A percentile compares a stretch with the other conserved stretches of the same genome.
phyloP scores from a whole-genome alignment of 2,888 invertebrate genomes.

The Drosophila niveifrons region DNA sequence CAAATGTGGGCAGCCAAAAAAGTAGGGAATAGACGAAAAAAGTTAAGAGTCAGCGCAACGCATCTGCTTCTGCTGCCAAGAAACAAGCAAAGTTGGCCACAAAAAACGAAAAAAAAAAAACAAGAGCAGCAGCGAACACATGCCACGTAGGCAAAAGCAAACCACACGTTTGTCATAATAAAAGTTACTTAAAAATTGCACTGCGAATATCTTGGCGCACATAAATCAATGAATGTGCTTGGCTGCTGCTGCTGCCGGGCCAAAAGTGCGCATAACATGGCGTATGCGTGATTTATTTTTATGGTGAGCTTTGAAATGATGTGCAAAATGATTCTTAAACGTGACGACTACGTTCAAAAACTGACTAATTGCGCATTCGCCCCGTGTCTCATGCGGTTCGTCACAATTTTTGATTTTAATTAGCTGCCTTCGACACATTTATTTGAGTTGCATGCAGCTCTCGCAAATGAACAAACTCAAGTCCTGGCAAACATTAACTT shows the following conservation, averaged over 20 bases:
- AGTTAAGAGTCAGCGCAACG: constrained; percentile 13
- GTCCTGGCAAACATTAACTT: constrained; percentile 20
- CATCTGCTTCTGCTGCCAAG: constrained; percentile 17
- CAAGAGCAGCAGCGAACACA: not conserved
- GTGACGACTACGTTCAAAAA: not conserved
- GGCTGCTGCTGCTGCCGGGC: constrained; percentile 13
- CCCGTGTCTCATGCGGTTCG: constrained; percentile 8
- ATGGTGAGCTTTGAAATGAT: constrained; percentile 26
- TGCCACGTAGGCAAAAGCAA: constrained; percentile 44
- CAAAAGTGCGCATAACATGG: constrained; percentile 20
- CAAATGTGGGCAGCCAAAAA: constrained; percentile 37
- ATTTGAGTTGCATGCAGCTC: constrained; percentile 22
- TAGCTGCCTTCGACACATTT: constrained; percentile 30
- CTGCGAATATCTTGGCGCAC: constrained; percentile 57
- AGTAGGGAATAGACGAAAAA: constrained; percentile 1
- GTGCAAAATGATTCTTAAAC: constrained; percentile 21
- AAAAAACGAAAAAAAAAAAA: constrained; percentile 2
- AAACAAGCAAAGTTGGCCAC: constrained; percentile 17
- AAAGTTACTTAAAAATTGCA: constrained; percentile 73
- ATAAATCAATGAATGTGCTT: constrained; percentile 67
- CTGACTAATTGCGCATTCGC: constrained; percentile 44
- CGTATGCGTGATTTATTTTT: constrained; percentile 56
- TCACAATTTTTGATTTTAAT: constrained; percentile 38
- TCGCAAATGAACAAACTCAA: constrained; percentile 28
- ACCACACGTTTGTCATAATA: constrained; percentile 73